These are phyloP conservation scores for Andrena fulva DNA, from an alignment of 2,888 invertebrate genomes.

Conservation along the genomic window DNA sequence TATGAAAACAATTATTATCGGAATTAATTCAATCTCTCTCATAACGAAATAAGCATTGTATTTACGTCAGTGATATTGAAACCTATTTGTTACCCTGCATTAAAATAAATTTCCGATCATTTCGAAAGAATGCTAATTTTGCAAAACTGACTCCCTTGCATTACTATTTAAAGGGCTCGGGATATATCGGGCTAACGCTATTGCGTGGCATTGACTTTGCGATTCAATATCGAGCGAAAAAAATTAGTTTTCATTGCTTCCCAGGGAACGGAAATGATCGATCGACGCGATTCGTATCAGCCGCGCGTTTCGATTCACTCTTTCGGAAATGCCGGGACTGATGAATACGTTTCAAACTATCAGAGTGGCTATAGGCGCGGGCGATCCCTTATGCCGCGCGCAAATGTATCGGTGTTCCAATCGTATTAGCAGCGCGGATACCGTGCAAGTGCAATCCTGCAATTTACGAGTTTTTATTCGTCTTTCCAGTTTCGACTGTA, in stretches of 20 bases:
- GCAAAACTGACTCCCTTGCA: not conserved
- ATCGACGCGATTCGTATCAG: conserved; percentile 33
- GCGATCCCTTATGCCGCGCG: conserved; percentile 23
- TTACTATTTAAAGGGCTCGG: not conserved
- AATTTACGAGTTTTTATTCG: conserved; percentile 35
- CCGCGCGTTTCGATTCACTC: conserved; percentile 31
- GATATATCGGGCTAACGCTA: not conserved
- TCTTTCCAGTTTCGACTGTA: not conserved
- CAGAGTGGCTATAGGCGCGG: conserved; percentile 25
- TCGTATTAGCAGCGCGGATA: conserved; percentile 31
- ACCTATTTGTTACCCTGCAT: not conserved
- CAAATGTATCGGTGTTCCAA: conserved; percentile 39
- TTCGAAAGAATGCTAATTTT: no score
- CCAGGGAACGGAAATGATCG: conserved; percentile 24
- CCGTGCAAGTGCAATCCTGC: conserved; percentile 6
- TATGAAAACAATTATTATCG: no score
- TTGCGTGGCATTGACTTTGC: not conserved
- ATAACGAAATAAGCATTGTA: no score
- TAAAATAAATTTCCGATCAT: not conserved
- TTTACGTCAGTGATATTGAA: no score
- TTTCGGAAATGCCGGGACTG: conserved; percentile 34
- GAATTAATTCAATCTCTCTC: no score
- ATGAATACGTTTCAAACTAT: conserved; percentile 47
- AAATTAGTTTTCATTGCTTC: conserved; percentile 27
- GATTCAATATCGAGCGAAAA: conserved; percentile 21